Conservation (phyloP, 2,888 invertebrate species). For the Ecliptopera silaceata region DNA sequence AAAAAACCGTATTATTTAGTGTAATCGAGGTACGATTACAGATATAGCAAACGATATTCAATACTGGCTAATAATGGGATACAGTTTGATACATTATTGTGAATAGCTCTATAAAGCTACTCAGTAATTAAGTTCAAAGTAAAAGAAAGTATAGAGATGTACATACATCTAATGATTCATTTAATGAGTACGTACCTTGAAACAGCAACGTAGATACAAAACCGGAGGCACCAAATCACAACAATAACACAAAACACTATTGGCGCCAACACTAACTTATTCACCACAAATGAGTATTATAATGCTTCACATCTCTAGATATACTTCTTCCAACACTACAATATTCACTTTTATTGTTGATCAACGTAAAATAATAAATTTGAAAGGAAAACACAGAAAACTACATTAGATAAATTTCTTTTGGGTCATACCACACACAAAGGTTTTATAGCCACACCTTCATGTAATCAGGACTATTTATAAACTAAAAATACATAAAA, state of each 20-base stretch:
- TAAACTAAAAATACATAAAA: background rate
- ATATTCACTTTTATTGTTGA: background rate
- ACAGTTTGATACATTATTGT: too few relatives aligned
- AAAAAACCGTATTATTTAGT: too few relatives aligned
- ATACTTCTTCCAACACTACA: background rate
- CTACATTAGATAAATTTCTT: background rate
- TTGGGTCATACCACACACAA: background rate
- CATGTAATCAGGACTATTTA: background rate
- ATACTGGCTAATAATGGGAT: too few relatives aligned
- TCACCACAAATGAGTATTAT: background rate
- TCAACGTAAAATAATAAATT: background rate
- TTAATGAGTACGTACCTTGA: conserved; percentile 1
- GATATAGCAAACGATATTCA: too few relatives aligned
- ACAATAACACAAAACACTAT: conserved; percentile 8
- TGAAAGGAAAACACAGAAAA: conserved; percentile 3
- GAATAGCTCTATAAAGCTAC: too few relatives aligned
- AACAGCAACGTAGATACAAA: conserved; percentile 8
- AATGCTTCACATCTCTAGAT: background rate
- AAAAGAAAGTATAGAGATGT: background rate
- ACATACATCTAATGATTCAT: background rate
- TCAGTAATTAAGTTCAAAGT: too few relatives aligned
- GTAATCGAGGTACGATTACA: too few relatives aligned
- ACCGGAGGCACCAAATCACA: conserved; percentile 13
- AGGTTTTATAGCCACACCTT: background rate
- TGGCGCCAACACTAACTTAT: conserved; percentile 12